Evolutionary conservation across 2,888 invertebrate genomes (phyloP).

Genomic region (Venusia cambrica): DNA sequence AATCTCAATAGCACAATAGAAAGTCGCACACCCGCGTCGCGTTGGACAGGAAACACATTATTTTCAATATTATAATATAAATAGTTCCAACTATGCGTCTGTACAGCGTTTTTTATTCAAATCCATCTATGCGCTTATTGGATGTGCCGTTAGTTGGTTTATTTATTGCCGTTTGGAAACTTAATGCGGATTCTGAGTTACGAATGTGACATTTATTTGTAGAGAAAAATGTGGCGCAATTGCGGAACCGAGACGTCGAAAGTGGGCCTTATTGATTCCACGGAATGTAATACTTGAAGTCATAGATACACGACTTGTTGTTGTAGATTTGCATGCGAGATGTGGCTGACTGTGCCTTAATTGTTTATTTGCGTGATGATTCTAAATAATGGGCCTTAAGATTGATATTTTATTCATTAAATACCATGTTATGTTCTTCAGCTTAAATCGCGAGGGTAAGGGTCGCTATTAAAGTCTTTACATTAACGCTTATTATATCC

Average conservation of each 20-base stretch:
- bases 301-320: too few species aligned
- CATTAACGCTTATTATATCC: too few species aligned
- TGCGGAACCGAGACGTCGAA: slow-evolving; percentile 20
- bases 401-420: slow-evolving; percentile 22
- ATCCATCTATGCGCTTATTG: slow-evolving; percentile 39
- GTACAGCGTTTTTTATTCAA: slow-evolving; percentile 46
- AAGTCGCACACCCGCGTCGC: slow-evolving; percentile 37
- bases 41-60: slow-evolving; percentile 38
- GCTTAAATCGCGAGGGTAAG: slow-evolving; percentile 8
- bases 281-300: slow-evolving; percentile 13
- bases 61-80: slow-evolving; percentile 44
- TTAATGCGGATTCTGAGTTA: slow-evolving; percentile 36
- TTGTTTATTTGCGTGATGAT: slow-evolving; percentile 1
- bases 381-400: slow-evolving; percentile 10
- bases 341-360: slow-evolving; percentile 3
- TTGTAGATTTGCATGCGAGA: slow-evolving; percentile 11
- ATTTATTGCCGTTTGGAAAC: slow-evolving; percentile 43
- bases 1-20: slow-evolving; percentile 41
- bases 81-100: slow-evolving; percentile 39
- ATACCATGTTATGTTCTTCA: slow-evolving; percentile 4
- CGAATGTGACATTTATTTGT: slow-evolving; percentile 27
- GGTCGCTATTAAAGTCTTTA: too few species aligned
- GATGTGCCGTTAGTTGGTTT: slow-evolving; percentile 37
- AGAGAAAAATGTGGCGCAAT: slow-evolving; percentile 24
- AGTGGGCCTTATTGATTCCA: slow-evolving; percentile 19